Percentiles rank a stretch among this genome's conserved stretches.
phyloP scores from a whole-genome alignment of 2,797 vertebrate species.

The Tangara arthus region DNA sequence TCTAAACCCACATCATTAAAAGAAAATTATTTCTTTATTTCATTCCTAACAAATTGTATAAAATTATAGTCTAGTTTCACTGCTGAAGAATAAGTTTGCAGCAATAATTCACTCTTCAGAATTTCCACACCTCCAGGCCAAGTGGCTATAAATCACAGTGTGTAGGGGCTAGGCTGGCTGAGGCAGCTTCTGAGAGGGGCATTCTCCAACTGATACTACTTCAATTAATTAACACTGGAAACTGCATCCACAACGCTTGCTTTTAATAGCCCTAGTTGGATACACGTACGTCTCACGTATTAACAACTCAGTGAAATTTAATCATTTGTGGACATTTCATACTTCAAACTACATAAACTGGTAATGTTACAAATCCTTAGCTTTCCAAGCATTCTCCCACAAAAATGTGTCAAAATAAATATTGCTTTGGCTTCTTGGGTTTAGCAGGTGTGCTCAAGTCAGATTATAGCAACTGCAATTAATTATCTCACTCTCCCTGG shows the following conservation, averaged over 20 bases:
- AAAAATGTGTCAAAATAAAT: constrained; percentile 43
- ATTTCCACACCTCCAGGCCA: neutral
- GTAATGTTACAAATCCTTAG: neutral
- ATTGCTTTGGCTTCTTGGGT: neutral
- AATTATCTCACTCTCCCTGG: constrained; percentile 11
- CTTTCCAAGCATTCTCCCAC: constrained; percentile 11
- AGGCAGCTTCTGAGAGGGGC: neutral
- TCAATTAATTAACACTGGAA: constrained; percentile 14
- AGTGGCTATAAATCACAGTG: neutral
- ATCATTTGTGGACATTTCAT: neutral
- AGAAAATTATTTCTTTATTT: neutral
- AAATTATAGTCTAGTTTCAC: neutral
- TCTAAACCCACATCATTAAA: neutral
- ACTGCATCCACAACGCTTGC: neutral
- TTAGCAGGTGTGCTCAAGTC: constrained; percentile 17
- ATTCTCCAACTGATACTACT: neutral
- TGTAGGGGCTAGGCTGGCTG: neutral
- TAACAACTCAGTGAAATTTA: neutral
- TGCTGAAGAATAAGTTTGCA: neutral
- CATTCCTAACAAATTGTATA: neutral
- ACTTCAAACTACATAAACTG: neutral
- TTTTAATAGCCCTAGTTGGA: constrained; percentile 2
- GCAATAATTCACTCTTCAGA: neutral
- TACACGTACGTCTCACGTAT: neutral
- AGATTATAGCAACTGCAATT: neutral